phyloP scores from a whole-genome alignment of 2,113 vertebrate species.

The Phalacrocorax pelagicus region DNA sequence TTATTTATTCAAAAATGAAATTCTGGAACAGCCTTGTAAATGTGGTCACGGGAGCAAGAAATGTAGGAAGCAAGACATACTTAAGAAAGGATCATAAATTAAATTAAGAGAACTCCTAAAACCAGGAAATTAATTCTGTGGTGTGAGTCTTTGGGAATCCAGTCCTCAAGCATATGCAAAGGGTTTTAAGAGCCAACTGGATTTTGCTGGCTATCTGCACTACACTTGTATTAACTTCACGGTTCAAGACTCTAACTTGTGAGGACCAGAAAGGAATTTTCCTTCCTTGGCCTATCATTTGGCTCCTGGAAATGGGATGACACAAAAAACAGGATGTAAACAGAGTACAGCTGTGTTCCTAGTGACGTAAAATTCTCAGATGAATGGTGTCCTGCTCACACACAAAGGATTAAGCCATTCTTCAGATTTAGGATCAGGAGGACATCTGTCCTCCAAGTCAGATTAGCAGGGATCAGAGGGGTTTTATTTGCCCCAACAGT shows the following conservation, averaged over 20 bases:
- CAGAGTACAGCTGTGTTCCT: constrained; percentile 46
- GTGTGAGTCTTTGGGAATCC: neutral
- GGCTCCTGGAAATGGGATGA: neutral
- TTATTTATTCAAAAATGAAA: neutral
- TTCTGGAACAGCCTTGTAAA: neutral
- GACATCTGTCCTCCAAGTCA: constrained; percentile 57
- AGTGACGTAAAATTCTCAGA: constrained; percentile 50
- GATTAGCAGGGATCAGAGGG: constrained; percentile 58
- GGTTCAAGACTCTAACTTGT: neutral
- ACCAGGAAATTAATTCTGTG: neutral
- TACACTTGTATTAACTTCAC: neutral
- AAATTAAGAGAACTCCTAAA: neutral
- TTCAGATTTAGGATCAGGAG: constrained; percentile 35
- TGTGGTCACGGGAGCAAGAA: neutral
- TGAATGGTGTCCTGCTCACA: constrained; percentile 22
- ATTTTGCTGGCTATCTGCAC: neutral
- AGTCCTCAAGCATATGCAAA: neutral
- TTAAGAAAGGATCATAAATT: neutral
- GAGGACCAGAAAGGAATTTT: neutral
- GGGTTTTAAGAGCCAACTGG: neutral
- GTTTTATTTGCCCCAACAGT: constrained; percentile 46
- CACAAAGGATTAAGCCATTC: constrained; percentile 51
- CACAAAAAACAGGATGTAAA: constrained; percentile 25
- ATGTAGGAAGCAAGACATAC: neutral
- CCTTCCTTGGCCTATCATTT: neutral